Base-by-base conservation (phyloP, 2,888 invertebrate species). In the Watsonalla binaria region DNA sequence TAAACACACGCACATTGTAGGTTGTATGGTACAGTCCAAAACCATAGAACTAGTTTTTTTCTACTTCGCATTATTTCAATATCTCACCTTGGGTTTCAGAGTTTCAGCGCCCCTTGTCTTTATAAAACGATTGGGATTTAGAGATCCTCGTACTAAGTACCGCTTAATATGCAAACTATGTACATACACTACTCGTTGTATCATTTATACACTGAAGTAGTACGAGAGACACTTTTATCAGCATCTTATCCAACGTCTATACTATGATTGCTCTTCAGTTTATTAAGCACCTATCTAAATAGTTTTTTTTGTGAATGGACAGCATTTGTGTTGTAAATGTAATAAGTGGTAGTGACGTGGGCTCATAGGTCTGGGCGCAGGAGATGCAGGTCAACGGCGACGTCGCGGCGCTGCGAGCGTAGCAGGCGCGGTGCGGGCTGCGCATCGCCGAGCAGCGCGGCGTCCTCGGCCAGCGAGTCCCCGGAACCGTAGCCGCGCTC, bases 401-500 rank as follows among this genome's bases (percentile, higher is more conserved):
- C 90, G 67, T 90, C 90, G 9, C 89, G 80, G 51, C 87, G 81
- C 62, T 83, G 82, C 50, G 74, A 72, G 57, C 90, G 86, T 56
- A 78, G 60, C 50, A 82, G 62, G 50, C 85, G 80, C 52, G 76
- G 78, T 49, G 72, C 70, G 47, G 73, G 82, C 48, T 74, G 74
- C 15, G 72, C 68, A 54, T 78, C 84, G 46, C 88, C 87, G 14
- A 90, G 80, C 59, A 90, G 73, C 51, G 90, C 90, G 6, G 90
- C 82, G 66, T 90, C 89, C 65, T 83, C 92, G 63, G 81, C 93
- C 72, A 88, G 78, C 51, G 91, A 91, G 75, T 92, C 92, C 1
- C 85, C 91, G 53, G 91, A 91, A 48, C 92, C 93, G 63, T 92
- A 92, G 47, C 92, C 92, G 39, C 86, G 80, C 70, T 86, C 87